Evolutionary conservation across 1,140 invertebrate genomes (phyloP), one percentile per base, ranked within the genome.

Genomic region (Brachionus koreanus): DNA sequence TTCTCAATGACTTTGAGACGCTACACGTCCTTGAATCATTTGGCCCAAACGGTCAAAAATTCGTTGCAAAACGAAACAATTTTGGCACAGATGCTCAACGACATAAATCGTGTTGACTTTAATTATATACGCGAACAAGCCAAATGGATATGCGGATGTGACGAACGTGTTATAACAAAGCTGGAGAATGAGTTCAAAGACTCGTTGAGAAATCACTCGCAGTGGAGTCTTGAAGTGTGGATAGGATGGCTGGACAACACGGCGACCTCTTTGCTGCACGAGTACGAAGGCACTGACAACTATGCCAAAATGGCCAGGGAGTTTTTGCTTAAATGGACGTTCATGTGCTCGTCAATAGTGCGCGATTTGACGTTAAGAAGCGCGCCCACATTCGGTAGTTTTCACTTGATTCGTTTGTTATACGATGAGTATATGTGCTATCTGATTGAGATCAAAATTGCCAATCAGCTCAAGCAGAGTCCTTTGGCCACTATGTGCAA

Each of bases 371-470:
- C 96, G 46, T 89, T 98, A 69, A 91, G 97, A 85, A 97, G 95
- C 84, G 97, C 97, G 25, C 94, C 95, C 10, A 97, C 95, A 87
- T 99, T 99, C 90, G 98, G 97, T 43, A 98, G 95, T 81, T 99
- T 99, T 90, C 98, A 99, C 90, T 91, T 99, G 63, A 97, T 99
- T 85, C 92, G 97, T 61, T 90, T 99, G 84, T 90, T 99, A 23
- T 98, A 97, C 88, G 97, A 99, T 88, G 98, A 99, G 88, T 99
- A 98, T 87, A 97, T 99, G 93, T 97, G 97, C 90, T 98, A 97
- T 89, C 90, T 98, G 84, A 94, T 99, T 84, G 97, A 99, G 89
- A 94, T 97, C 87, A 93, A 95, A 88, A 95, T 99, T 29, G 97
- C 97, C n/a, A 16, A 23, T 19, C 49, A 52, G 16, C n/a, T 52